Evolutionary conservation across 92 coral and sea anemone species (phyloP).

Genomic region (Palythoa grandis): DNA sequence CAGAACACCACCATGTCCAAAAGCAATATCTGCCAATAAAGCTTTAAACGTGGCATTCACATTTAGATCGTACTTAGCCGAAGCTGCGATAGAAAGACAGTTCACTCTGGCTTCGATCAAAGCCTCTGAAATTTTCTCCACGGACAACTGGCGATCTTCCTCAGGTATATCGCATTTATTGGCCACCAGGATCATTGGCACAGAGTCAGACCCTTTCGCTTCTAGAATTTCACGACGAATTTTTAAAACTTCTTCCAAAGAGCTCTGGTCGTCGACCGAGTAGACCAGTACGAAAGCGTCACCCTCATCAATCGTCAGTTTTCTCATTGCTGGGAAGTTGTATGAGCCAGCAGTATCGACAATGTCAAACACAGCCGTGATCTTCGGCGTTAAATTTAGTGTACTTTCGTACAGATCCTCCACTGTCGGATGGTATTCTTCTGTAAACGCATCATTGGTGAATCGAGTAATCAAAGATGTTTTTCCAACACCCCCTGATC

Average conservation of each 20-base stretch:
- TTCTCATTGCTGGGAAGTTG: constrained; percentile 96
- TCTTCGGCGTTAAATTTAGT: constrained; percentile 74
- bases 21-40: constrained; percentile 78
- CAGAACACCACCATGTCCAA: constrained; percentile 47
- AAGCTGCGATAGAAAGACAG: constrained; percentile 72
- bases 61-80: constrained; percentile 78
- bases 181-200: constrained; percentile 90
- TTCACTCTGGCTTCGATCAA: constrained; percentile 62
- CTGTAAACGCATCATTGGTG: constrained; percentile 70
- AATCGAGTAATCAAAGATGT: constrained; percentile 85
- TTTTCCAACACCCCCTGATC: constrained; percentile 96
- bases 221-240: constrained; percentile 80
- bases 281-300: constrained; percentile 92
- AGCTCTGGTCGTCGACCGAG: constrained; percentile 70
- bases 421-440: constrained; percentile 81
- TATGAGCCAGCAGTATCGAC: constrained; percentile 96
- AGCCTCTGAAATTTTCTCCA: constrained; percentile 53
- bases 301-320: constrained; percentile 84
- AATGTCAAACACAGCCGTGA: constrained; percentile 85
- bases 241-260: constrained; percentile 79
- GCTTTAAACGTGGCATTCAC: constrained; percentile 78
- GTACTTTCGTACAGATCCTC: constrained; percentile 89
- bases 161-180: constrained; percentile 89
- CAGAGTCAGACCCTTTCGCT: constrained; percentile 75
- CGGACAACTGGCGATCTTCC: constrained; percentile 54